Conservation (phyloP, 2,888 invertebrate species). For the Dichetophora obliterata region DNA sequence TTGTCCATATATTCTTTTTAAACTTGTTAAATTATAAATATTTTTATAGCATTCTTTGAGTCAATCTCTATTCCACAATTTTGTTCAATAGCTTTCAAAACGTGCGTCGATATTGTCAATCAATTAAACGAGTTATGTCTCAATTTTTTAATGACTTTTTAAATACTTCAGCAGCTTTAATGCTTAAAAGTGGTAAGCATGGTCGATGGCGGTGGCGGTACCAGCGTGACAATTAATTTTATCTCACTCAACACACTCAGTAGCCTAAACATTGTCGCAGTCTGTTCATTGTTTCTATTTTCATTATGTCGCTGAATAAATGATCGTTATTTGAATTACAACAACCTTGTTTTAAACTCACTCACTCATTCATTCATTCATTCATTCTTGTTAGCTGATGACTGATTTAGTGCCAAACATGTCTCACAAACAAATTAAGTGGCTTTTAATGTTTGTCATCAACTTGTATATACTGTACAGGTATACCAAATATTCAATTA, state of each 20-base stretch:
- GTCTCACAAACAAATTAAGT: not conserved
- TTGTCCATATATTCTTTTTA: no score
- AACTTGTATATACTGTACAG: no score
- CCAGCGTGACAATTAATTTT: not conserved
- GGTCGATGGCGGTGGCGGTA: not conserved
- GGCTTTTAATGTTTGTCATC: slow-evolving; percentile 13
- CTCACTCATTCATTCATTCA: slow-evolving; percentile 11
- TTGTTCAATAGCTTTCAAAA: not conserved
- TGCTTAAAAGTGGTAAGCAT: not conserved
- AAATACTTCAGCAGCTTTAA: slow-evolving; percentile 10
- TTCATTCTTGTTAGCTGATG: not conserved
- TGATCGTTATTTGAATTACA: slow-evolving; percentile 11
- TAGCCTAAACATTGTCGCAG: not conserved
- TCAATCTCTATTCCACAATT: no score
- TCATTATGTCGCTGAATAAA: slow-evolving; percentile 21
- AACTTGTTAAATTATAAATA: not conserved
- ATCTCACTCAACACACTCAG: not conserved
- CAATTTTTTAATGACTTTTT: slow-evolving; percentile 8
- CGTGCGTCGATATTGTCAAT: not conserved
- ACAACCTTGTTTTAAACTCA: not conserved
- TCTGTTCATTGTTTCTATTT: not conserved
- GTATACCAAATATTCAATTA: not conserved
- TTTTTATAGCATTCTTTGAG: no score
- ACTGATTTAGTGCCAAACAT: not conserved
- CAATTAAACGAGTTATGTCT: slow-evolving; percentile 13